These are phyloP conservation scores for Physeter macrocephalus DNA, from an alignment of 2,113 vertebrate genomes.

Conservation along the genomic window DNA sequence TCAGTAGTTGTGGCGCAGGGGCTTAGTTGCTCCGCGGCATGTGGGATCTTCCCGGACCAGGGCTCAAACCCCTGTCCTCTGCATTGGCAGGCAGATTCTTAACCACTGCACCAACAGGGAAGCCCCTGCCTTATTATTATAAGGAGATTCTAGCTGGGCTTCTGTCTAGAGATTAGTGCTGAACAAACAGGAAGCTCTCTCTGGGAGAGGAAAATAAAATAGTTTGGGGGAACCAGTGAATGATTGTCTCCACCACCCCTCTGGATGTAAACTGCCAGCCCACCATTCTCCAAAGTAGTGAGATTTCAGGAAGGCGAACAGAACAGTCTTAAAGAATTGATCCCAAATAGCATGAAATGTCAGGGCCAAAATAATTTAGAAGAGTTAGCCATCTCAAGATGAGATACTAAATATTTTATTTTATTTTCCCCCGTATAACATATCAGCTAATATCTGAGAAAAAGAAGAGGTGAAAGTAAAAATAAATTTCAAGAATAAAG, in stretches of 20 bases:
- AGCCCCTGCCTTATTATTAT: not conserved
- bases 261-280: not conserved
- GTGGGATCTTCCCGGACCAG: too few species aligned
- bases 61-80: too few species aligned
- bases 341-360: not conserved
- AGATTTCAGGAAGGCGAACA: not conserved
- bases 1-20: too few species aligned
- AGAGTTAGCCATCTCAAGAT: not conserved
- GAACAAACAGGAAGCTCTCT: not conserved
- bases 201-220: not conserved
- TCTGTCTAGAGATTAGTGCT: not conserved
- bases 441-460: not conserved
- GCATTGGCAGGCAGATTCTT: too few species aligned
- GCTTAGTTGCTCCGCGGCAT: too few species aligned
- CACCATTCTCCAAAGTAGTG: not conserved
- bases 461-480: not conserved
- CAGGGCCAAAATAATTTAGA: not conserved
- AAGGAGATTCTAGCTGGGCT: not conserved
- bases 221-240: not conserved
- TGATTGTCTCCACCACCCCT: not conserved
- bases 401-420: not conserved
- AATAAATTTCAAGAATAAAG: not conserved
- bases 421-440: not conserved
- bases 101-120: too few species aligned
- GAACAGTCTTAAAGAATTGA: not conserved